A percentile compares a stretch with the other conserved stretches of the same genome.
phyloP scores from a whole-genome alignment of 1,140 invertebrate species.

The Maconellicoccus hirsutus region DNA sequence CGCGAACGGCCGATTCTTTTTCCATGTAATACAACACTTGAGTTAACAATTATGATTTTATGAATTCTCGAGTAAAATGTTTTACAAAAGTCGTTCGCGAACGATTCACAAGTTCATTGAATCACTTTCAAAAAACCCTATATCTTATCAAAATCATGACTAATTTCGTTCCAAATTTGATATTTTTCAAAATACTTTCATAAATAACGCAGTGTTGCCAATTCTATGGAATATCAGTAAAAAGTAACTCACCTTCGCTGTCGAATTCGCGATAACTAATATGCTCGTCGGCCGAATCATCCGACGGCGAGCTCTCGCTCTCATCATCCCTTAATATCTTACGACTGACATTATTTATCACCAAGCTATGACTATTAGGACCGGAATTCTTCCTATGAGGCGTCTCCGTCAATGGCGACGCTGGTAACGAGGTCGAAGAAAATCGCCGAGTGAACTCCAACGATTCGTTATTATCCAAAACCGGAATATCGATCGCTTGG shows the following conservation, averaged over 20 bases:
- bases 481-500: constrained; percentile 42
- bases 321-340: constrained; percentile 31
- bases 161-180: too few species aligned
- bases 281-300: constrained; percentile 45
- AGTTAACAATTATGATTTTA: too few species aligned
- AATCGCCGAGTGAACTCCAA: neutral
- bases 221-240: too few species aligned
- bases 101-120: too few species aligned
- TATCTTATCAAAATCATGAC: too few species aligned
- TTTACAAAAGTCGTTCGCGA: too few species aligned
- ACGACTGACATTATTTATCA: constrained; percentile 12
- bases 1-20: too few species aligned
- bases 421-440: neutral
- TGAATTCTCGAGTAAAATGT: too few species aligned
- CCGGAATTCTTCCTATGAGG: neutral
- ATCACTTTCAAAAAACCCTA: too few species aligned
- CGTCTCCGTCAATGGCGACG: neutral
- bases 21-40: too few species aligned
- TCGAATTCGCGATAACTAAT: constrained; percentile 49
- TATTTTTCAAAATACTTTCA: too few species aligned
- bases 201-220: too few species aligned
- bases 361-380: neutral
- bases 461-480: constrained; percentile 7
- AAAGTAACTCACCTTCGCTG: constrained; percentile 43
- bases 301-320: constrained; percentile 35